Base-by-base conservation (phyloP, 2,888 invertebrate genomes). In the Aporophyla nigra region DNA sequence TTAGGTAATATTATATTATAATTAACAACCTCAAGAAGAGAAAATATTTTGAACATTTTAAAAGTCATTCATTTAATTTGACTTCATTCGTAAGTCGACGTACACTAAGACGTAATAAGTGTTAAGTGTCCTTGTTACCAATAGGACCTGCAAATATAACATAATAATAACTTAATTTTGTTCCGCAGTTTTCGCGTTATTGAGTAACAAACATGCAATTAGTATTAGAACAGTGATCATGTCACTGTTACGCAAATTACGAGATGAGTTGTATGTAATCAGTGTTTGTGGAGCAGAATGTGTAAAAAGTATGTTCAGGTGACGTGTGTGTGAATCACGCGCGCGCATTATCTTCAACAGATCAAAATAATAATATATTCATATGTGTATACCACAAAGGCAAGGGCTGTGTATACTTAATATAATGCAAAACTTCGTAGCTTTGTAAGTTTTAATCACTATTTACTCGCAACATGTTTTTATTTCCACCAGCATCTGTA, bases 401-500 rank as follows among this genome's bases (percentile, higher is more conserved):
- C 12, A 33, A 33, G 7, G 7, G 7, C 6, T 21, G 3, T 33
- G 2, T 33, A 33, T 33, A 33, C 33, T 3, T 33, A 33, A 33
- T 33, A 33, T 40, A 21, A 21, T 33, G 9, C 9, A 9, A 43
- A 43, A 43, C 10, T 43, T 63, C n/a, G 16, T 24, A 19, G 16
- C 1, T 27, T 27, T 0, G 16, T 27, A 58, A 27, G 58, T 16
- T 27, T 24, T 43, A 43, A 24, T 24, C 10, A 24, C 46, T 63
- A 46, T 65, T 63, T 24, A 65, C 33, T 71, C 33, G 9, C 46
- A 19, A 66, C 5, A 49, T 40, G 33, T n/a, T 74, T 59, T 76
- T 76, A 74, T 53, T 53, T 14, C 24, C 76, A 76, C 53, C 59
- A 61, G 21, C 59, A 76, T n/a, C 21, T 24, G 7, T 14, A 12